Evolutionary conservation across 2,113 vertebrate species (phyloP).

Genomic region (Ptyas mucosa): DNA sequence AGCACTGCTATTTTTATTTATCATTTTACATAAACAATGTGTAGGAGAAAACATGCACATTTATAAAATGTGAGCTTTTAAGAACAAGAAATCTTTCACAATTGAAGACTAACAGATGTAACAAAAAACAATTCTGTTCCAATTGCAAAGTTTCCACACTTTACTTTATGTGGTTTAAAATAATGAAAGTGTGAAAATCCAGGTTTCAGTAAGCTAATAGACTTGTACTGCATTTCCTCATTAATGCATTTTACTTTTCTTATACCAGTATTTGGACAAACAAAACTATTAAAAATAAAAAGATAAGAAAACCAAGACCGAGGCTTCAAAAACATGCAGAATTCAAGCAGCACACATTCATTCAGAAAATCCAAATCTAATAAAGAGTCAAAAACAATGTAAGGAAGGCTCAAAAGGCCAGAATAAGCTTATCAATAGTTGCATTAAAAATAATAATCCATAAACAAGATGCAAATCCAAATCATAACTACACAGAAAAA

Average conservation of each 20-base stretch:
- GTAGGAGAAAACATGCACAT: background rate
- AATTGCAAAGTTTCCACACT: background rate
- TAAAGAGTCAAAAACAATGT: background rate
- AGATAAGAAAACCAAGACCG: background rate
- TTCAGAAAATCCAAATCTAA: constrained; percentile 7
- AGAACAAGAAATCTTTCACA: background rate
- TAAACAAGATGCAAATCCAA: background rate
- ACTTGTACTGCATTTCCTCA: background rate
- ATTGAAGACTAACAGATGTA: background rate
- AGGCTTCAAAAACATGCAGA: constrained; percentile 15
- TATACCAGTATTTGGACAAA: background rate
- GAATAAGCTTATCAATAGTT: background rate
- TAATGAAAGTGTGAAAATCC: background rate
- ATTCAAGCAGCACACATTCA: constrained; percentile 16
- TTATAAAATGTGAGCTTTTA: background rate
- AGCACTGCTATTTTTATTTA: background rate
- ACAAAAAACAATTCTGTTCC: background rate
- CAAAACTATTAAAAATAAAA: background rate
- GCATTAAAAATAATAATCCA: background rate
- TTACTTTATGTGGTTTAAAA: background rate
- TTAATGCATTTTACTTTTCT: background rate
- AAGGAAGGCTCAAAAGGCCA: background rate
- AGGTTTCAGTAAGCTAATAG: constrained; percentile 6
- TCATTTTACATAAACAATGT: background rate
- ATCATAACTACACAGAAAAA: background rate